phyloP scores from a whole-genome alignment of 2,797 vertebrate species.

The Sebastes matsubarae region DNA sequence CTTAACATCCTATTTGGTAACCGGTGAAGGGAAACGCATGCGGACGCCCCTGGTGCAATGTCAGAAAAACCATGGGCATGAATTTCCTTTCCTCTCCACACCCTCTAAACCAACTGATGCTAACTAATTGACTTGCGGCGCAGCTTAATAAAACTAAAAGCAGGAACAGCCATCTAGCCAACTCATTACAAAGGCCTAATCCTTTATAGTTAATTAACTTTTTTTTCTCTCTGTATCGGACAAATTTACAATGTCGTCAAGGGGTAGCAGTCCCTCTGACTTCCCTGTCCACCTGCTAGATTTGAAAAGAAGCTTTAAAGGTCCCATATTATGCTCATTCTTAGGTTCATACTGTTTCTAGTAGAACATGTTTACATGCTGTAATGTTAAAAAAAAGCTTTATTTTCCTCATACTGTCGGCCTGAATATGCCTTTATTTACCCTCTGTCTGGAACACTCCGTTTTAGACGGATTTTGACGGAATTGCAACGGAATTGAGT shows the following conservation, averaged over 20 bases:
- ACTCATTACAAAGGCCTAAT: slow-evolving; percentile 72
- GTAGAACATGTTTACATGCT: too few species aligned
- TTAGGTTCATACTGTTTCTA: too few species aligned
- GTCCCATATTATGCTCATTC: too few species aligned
- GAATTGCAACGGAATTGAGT: too few species aligned
- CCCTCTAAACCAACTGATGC: slow-evolving; percentile 62
- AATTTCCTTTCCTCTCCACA: slow-evolving; percentile 20
- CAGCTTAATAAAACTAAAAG: slow-evolving; percentile 76
- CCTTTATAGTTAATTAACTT: slow-evolving; percentile 74
- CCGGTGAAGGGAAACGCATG: slow-evolving; percentile 19
- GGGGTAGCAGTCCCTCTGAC: slow-evolving; percentile 16
- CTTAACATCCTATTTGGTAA: slow-evolving; percentile 48
- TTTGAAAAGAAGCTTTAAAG: slow-evolving; percentile 17
- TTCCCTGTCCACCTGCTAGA: slow-evolving; percentile 14
- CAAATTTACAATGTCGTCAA: slow-evolving; percentile 60
- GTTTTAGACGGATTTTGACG: too few species aligned
- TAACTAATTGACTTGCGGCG: slow-evolving; percentile 63
- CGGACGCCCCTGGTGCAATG: slow-evolving; percentile 9
- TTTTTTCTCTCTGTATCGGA: slow-evolving; percentile 56
- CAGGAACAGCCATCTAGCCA: slow-evolving; percentile 61
- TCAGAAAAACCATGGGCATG: slow-evolving; percentile 16
- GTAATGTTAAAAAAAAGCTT: too few species aligned
- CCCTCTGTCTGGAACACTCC: too few species aligned
- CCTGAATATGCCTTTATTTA: too few species aligned
- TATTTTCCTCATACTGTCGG: too few species aligned